phyloP scores from a whole-genome alignment of 2,888 invertebrate genomes.

The Eupsilia transversa region DNA sequence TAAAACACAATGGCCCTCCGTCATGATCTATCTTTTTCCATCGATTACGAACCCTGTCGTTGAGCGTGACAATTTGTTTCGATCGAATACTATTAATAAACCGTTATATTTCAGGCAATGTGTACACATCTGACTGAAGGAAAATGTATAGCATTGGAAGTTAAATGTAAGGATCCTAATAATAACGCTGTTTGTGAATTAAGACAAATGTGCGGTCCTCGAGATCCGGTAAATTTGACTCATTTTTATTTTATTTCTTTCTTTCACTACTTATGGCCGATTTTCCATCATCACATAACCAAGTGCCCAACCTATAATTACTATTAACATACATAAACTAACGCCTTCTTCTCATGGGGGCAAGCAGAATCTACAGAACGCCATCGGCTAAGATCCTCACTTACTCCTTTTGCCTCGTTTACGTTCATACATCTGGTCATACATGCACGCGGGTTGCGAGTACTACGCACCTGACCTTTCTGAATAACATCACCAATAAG shows the following conservation, averaged over 20 bases:
- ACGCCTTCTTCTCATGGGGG: no score
- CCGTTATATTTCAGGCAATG: conserved; percentile 91
- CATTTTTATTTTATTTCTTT: not conserved
- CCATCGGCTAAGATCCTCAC: no score
- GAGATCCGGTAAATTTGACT: conserved; percentile 91
- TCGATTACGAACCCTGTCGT: not conserved
- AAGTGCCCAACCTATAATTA: no score
- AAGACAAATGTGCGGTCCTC: conserved; percentile 96
- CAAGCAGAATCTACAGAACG: no score
- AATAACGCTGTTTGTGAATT: conserved; percentile 92
- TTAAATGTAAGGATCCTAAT: conserved; percentile 90
- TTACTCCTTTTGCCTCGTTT: no score
- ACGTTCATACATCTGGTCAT: no score
- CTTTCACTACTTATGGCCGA: not conserved
- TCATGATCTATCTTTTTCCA: not conserved
- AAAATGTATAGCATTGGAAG: conserved; percentile 95
- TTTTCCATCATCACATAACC: not conserved
- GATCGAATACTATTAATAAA: not conserved
- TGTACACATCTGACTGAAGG: conserved; percentile 96
- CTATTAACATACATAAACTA: no score
- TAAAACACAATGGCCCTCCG: not conserved
- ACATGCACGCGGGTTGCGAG: no score
- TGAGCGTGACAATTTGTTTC: not conserved
- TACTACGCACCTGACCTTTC: no score
- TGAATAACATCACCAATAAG: no score